Percentiles rank a stretch among this genome's conserved stretches.
Conservation (phyloP, 2,113 vertebrate genomes). For the Tragelaphus strepsiceros region DNA sequence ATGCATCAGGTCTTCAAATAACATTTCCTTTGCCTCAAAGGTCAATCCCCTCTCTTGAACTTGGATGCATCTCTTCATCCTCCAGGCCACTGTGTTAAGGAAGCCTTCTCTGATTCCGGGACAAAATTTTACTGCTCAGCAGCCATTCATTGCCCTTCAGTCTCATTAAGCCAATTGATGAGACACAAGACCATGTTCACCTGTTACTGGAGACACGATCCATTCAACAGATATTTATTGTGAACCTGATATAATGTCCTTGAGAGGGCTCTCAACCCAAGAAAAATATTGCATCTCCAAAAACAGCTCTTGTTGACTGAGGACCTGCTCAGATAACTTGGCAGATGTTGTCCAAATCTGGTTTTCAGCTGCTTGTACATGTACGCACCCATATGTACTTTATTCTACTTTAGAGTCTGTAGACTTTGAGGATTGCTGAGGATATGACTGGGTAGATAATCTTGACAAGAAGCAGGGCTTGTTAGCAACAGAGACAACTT, state of each 20-base stretch:
- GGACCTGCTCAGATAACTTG: neutral
- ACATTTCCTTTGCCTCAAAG: neutral
- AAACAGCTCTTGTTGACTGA: neutral
- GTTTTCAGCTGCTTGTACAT: neutral
- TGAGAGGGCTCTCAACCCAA: neutral
- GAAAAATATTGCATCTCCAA: neutral
- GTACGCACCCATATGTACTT: neutral
- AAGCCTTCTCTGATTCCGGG: neutral
- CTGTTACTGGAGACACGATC: neutral
- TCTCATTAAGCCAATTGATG: neutral
- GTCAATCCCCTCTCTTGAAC: neutral
- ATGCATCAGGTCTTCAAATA: neutral
- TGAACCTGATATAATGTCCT: neutral
- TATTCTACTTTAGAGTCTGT: neutral
- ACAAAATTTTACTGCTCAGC: neutral
- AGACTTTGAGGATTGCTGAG: neutral
- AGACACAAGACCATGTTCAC: neutral
- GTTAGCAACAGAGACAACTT: neutral
- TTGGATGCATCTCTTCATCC: neutral
- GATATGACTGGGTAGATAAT: neutral
- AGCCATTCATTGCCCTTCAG: neutral
- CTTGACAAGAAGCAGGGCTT: neutral
- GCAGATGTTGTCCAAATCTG: neutral
- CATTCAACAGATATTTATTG: neutral
- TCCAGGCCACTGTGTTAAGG: neutral